phyloP scores from a whole-genome alignment of 2,797 vertebrate genomes.

The Sebastes taczanowskii region DNA sequence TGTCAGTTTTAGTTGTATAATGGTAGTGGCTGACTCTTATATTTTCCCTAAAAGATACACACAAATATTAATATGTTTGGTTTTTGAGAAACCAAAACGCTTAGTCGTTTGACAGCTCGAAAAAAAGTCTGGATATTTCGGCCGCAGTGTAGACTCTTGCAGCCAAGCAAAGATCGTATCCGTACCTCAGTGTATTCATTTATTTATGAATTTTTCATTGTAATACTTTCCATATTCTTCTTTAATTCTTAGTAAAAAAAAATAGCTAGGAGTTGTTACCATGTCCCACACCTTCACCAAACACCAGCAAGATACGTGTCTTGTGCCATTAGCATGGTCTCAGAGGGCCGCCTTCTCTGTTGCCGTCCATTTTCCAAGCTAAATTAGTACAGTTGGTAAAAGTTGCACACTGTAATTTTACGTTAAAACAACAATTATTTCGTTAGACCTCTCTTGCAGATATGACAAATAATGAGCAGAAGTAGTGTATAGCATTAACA shows the following conservation, averaged over 20 bases:
- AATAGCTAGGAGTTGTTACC: neutral
- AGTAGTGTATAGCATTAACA: neutral
- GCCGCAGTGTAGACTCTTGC: fast-evolving
- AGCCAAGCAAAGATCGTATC: neutral
- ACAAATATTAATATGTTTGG: no score
- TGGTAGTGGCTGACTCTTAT: no score
- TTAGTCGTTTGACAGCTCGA: no score
- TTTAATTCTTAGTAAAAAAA: neutral
- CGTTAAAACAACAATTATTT: neutral
- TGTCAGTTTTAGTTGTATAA: neutral
- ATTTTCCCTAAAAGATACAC: no score
- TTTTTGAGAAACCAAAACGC: no score
- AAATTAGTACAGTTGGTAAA: no score
- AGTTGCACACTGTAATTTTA: neutral
- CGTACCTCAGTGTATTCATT: no score
- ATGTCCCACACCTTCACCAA: neutral
- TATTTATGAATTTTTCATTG: neutral
- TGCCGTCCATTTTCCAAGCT: no score
- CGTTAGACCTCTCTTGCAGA: neutral
- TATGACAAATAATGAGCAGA: neutral
- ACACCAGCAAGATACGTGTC: neutral
- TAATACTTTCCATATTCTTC: neutral
- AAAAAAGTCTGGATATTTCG: neutral
- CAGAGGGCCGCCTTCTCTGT: neutral
- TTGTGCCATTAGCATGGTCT: neutral